Evolutionary conservation across 2,113 vertebrate species (phyloP), one percentile per base, ranked within the genome.

Genomic region (Sinocyclocheilus maitianheensis): DNA sequence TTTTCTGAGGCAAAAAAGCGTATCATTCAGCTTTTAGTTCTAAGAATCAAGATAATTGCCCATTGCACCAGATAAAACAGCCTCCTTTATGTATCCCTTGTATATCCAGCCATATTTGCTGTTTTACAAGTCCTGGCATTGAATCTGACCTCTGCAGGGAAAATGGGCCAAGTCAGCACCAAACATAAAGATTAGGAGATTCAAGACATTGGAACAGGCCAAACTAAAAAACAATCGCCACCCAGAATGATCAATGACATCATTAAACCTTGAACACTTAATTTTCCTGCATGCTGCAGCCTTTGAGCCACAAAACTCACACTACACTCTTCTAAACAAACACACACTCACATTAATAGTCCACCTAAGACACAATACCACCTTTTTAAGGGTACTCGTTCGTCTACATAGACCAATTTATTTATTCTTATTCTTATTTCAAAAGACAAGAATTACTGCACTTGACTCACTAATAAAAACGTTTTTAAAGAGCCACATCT

Each of bases 191-290:
- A 84, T 86, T 86, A 62, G 51, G 16, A 75, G 40, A 48, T 37
- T 51, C 37, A 51, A 82, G 62, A 51, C 80, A 67, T 22, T 53
- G 40, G 77, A 67, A 84, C 11, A 51, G 48, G 71, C 22, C 30
- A 63, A 77, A 74, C 67, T 12, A 46, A 72, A 83, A 89, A 89
- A 84, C 92, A 92, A 92, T 92, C 91, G 90, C 91, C 89, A 91
- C 58, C 10, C 84, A 76, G 91, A 89, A 92, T 94, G 93, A 94
- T 94, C 92, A 93, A 94, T 94, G 91, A 94, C 91, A 93, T 91
- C 91, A 93, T 95, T 94, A 94, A 89, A 89, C 84, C 85, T 83
- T 90, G 86, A 88, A 88, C 86, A 88, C 76, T 83, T 88, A 79
- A 82, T 84, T 78, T 89, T 51, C 16, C 67, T 40, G 81, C 30